Percentiles rank a stretch among this genome's conserved stretches.
Conservation (phyloP, 2,797 vertebrate genomes). For the Anguilla anguilla region DNA sequence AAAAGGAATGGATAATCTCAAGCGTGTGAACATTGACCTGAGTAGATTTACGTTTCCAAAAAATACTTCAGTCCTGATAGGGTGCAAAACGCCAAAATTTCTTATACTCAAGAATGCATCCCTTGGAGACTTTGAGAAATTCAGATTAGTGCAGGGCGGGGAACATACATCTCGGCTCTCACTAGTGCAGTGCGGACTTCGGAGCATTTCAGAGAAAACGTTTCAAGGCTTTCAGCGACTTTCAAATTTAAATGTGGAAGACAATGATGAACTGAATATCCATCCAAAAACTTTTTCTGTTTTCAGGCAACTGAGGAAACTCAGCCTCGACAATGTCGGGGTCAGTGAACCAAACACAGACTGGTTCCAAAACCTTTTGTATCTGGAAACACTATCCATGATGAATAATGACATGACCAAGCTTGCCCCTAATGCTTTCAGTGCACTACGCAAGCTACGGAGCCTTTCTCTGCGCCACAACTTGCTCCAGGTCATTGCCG, state of each 20-base stretch:
- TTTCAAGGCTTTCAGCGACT: background rate
- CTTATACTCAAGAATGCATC: background rate
- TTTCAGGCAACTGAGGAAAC: background rate
- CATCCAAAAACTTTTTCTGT: background rate
- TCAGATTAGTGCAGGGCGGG: background rate
- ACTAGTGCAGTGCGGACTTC: background rate
- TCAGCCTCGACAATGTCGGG: background rate
- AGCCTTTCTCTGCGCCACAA: background rate
- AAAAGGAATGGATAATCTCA: background rate
- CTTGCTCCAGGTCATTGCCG: background rate
- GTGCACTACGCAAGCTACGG: background rate
- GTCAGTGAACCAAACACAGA: background rate
- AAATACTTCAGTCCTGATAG: conserved; percentile 10
- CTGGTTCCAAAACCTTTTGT: background rate
- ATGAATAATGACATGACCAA: conserved; percentile 7
- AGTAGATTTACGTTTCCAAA: background rate
- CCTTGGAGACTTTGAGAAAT: background rate
- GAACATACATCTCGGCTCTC: background rate
- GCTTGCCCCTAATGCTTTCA: background rate
- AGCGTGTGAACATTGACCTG: background rate
- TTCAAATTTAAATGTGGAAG: background rate
- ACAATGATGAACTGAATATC: background rate
- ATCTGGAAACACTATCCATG: background rate
- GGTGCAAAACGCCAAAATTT: background rate
- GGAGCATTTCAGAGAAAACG: background rate